Evolutionary conservation across 2,888 invertebrate genomes (phyloP), one percentile per base, ranked within the genome.

Genomic region (Pristionchus mayeri): DNA sequence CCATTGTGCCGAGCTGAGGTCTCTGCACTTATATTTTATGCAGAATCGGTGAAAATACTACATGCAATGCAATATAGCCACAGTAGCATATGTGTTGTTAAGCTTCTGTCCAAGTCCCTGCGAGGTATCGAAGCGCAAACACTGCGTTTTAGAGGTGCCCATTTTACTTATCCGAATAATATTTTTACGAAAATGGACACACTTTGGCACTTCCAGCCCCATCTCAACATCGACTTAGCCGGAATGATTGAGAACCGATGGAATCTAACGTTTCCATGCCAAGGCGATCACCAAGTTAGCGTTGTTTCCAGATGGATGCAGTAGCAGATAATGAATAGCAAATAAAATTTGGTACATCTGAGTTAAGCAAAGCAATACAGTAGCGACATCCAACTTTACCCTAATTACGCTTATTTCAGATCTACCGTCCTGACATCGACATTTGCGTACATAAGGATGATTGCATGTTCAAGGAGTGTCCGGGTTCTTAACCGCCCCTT

Each of bases 201-300:
- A n/a, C n/a, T n/a, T n/a, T n/a, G n/a, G n/a, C n/a, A n/a, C n/a
- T n/a, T 11, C 13, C 48, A 76, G 76, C 76, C 21, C 34, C 50
- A 76, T 50, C 76, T 76, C 76, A 76, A 76, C 76, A 76, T 76
- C 48, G 76, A 76, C 30, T 48, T 76, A 13, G 27, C 24, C 27
- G 76, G 76, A 76, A 76, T 76, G 76, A 44, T 44, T 13, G 76
- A 76, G 44, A 76, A 76, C 27, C 76, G 76, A 44, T 76, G 76
- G 76, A 76, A 76, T 76, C 76, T 44, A 3, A 76, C 76, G 13
- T 76, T 48, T 13, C 76, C 76, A 13, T 76, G 76, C 37, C 63
- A 21, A 4, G 30, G 4, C 18, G 27, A 76, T 18, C 44, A 24
- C 27, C 48, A 76, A 27, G 76, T 48, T 0, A 24, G 21, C 13